Base-by-base conservation (phyloP, 2,113 vertebrate species). In the Holacanthus passer region DNA sequence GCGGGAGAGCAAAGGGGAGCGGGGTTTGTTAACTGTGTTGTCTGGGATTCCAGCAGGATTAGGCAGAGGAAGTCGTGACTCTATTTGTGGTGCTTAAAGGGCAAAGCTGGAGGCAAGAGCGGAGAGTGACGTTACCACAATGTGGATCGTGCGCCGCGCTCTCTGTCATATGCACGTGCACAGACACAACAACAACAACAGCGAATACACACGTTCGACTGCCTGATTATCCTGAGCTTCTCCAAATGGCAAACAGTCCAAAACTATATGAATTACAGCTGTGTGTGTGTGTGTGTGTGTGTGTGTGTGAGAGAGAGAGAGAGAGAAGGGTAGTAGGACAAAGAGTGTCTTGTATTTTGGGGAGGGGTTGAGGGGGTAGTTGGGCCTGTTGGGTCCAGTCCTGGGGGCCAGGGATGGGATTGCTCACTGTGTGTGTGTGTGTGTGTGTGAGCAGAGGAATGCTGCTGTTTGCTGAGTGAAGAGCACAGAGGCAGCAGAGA, bases 281-380 rank as follows among this genome's bases (percentile, higher is more conserved):
- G 58, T 79, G 39, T 63, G 75, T 75, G 70, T 52, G 60, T 67
- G 77, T 69, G 71, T 65, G 73, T 73, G 73, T 74, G 81, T 56
- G 78, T 50, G 77, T 62, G 27, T 56, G 84, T 76, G 70, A 48
- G 67, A 12, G 35, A 7, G 35, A 7, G 35, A 7, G 35, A 12
- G 58, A 12, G 43, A 32, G 84, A 65, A 43, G 79, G 78, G 47
- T 55, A 79, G 71, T 65, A 68, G 88, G 90, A 93, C 91, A 94
- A 93, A 94, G 92, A 91, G 72, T 73, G 90, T 94, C 93, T 93
- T 94, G 93, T 94, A 47, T 88, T 87, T 91, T 89, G 70, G 81
- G 84, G 56, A 76, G 62, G 81, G 62, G 75, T 77, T 73, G 77
- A 77, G 35, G 76, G 83, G 73, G 77, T 73, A 75, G 69, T 73